Percentiles rank a stretch among this genome's conserved stretches.
Conservation (phyloP, 1,140 invertebrate species). For the Drosophila cardini region DNA sequence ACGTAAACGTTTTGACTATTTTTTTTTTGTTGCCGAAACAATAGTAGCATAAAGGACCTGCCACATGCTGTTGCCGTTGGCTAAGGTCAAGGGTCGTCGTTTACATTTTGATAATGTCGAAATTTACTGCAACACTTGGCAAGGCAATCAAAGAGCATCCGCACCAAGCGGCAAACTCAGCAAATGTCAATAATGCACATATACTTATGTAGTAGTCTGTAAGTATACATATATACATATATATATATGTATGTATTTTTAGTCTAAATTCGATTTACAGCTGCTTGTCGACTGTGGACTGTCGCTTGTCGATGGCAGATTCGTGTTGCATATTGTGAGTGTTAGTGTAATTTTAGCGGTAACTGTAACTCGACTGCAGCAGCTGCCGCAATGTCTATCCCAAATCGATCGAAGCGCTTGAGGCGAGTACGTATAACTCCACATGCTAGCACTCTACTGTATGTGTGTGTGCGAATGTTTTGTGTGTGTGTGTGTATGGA, state of each 20-base stretch:
- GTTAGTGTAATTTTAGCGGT: slow-evolving; percentile 26
- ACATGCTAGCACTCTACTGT: slow-evolving; percentile 40
- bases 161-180: slow-evolving; percentile 7
- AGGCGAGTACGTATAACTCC: slow-evolving; percentile 66
- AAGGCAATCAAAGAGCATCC: slow-evolving; percentile 42
- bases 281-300: slow-evolving; percentile 40
- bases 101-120: slow-evolving; percentile 56
- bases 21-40: slow-evolving; percentile 3
- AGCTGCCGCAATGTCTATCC: slow-evolving; percentile 79
- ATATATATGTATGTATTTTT: slow-evolving; percentile 16
- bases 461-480: slow-evolving; percentile 23
- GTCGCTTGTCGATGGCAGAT: slow-evolving; percentile 54
- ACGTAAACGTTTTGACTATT: slow-evolving; percentile 32
- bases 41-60: slow-evolving; percentile 34
- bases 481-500: slow-evolving; percentile 40
- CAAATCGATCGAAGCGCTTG: slow-evolving; percentile 71
- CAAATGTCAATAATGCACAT: not conserved
- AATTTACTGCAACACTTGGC: slow-evolving; percentile 79
- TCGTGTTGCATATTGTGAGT: slow-evolving; percentile 43
- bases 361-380: slow-evolving; percentile 42
- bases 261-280: slow-evolving; percentile 60
- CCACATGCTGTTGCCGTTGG: slow-evolving; percentile 63
- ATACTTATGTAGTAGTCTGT: no score
- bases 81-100: slow-evolving; percentile 80
- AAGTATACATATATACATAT: not conserved